Percentiles rank a stretch among this genome's conserved stretches.
Conservation (phyloP, 2,797 vertebrate species). For the Sciurus carolinensis region DNA sequence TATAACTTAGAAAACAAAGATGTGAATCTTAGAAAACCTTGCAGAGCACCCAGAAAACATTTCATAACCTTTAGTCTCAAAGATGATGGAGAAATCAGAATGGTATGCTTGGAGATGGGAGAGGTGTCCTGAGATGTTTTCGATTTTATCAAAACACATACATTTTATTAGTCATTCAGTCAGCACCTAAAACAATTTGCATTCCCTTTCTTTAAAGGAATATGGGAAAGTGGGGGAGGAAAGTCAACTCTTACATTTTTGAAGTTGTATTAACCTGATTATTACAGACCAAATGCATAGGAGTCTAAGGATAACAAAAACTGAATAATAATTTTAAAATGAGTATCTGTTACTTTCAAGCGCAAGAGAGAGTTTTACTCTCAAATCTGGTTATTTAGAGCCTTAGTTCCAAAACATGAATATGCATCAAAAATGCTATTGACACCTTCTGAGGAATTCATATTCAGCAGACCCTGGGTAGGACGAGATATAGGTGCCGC, state of each 20-base stretch:
- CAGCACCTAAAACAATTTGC: not conserved
- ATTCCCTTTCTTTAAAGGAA: constrained; percentile 37
- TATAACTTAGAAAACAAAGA: not conserved
- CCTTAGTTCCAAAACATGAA: constrained; percentile 34
- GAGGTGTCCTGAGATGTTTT: not conserved
- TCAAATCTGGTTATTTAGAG: constrained; percentile 35
- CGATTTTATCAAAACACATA: constrained; percentile 3
- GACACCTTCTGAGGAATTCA: constrained; percentile 34
- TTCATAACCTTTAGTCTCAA: not conserved
- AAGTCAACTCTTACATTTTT: not conserved
- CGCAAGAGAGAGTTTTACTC: constrained; percentile 21
- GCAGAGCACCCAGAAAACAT: not conserved
- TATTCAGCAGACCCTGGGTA: not conserved
- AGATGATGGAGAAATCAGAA: constrained; percentile 4
- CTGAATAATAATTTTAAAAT: constrained; percentile 42
- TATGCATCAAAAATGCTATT: not conserved
- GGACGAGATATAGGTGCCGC: not conserved
- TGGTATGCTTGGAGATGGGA: not conserved
- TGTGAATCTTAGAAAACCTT: not conserved
- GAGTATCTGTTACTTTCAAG: not conserved
- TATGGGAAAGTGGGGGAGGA: not conserved
- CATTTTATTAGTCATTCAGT: not conserved
- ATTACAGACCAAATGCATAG: constrained; percentile 21
- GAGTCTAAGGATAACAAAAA: constrained; percentile 25
- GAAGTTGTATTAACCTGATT: constrained; percentile 38